phyloP scores from a whole-genome alignment of 2,797 vertebrate genomes.

The Pristis pectinata region DNA sequence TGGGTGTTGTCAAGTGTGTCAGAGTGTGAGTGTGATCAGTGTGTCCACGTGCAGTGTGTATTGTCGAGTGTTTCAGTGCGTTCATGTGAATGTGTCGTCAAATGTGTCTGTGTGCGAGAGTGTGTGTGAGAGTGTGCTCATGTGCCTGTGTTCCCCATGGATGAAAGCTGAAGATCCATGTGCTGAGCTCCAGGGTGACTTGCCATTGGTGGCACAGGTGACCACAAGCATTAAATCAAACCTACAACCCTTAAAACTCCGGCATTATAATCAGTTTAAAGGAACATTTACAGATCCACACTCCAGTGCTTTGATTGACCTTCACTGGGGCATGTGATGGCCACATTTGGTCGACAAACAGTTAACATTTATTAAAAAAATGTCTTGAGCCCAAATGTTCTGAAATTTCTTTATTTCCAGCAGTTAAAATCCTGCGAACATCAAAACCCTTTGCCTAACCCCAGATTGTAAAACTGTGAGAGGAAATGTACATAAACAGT shows the following conservation, averaged over 20 bases:
- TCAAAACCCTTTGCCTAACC: background rate
- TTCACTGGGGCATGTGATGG: background rate
- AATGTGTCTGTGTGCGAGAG: too few species aligned
- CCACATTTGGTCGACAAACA: background rate
- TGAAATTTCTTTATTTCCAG: background rate
- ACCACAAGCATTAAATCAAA: background rate
- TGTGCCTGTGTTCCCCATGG: too few species aligned
- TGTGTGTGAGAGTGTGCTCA: too few species aligned
- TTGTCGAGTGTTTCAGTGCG: too few species aligned
- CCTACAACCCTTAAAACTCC: background rate
- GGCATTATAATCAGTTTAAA: background rate
- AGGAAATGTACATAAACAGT: slow-evolving; percentile 37
- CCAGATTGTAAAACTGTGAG: slow-evolving; percentile 23
- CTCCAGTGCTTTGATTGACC: background rate
- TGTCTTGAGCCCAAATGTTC: background rate
- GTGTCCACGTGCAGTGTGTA: too few species aligned
- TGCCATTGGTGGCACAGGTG: background rate
- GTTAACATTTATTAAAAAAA: background rate
- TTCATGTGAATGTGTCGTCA: too few species aligned
- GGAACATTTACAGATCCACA: background rate
- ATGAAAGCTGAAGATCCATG: too few species aligned
- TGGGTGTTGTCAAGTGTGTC: too few species aligned
- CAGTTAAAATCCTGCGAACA: background rate
- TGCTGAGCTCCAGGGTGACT: too few species aligned
- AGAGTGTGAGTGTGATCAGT: too few species aligned